Conservation (phyloP, 2,888 invertebrate species). For the Cecidostiba fungosa region DNA sequence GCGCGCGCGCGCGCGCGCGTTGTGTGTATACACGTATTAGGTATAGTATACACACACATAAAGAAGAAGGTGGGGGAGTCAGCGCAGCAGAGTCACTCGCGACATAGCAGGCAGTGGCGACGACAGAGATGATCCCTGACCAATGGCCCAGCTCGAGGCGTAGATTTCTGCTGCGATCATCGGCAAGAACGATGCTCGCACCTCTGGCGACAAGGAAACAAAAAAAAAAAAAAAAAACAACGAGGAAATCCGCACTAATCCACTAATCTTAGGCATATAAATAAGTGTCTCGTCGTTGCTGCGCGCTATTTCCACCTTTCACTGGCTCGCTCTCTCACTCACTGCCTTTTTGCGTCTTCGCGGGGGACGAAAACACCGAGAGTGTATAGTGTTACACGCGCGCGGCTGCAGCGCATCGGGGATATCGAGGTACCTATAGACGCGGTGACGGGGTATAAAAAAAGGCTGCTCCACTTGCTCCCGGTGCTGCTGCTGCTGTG, state of each 20-base stretch:
- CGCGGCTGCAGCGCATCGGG: neutral
- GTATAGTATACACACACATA: neutral
- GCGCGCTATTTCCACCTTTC: neutral
- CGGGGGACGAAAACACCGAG: neutral
- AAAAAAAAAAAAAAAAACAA: neutral
- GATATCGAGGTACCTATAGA: neutral
- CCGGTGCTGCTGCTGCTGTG: neutral
- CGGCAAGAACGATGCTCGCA: slow-evolving; percentile 46
- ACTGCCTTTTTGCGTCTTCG: neutral
- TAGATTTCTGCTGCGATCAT: slow-evolving; percentile 37
- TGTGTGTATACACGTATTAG: neutral
- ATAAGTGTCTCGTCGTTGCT: neutral
- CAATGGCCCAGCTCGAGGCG: slow-evolving; percentile 49
- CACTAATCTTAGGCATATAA: neutral
- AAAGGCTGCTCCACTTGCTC: slow-evolving; percentile 5
- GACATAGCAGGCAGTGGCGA: slow-evolving; percentile 32
- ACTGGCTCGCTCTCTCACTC: neutral
- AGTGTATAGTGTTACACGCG: neutral
- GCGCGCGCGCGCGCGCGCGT: neutral
- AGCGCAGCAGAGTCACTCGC: neutral
- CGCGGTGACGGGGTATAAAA: neutral
- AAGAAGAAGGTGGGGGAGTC: neutral
- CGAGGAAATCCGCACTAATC: neutral
- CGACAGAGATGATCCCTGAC: slow-evolving; percentile 52
- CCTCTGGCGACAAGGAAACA: slow-evolving; percentile 43